phyloP scores from a whole-genome alignment of 2,113 vertebrate genomes.

The Cisticola juncidis region DNA sequence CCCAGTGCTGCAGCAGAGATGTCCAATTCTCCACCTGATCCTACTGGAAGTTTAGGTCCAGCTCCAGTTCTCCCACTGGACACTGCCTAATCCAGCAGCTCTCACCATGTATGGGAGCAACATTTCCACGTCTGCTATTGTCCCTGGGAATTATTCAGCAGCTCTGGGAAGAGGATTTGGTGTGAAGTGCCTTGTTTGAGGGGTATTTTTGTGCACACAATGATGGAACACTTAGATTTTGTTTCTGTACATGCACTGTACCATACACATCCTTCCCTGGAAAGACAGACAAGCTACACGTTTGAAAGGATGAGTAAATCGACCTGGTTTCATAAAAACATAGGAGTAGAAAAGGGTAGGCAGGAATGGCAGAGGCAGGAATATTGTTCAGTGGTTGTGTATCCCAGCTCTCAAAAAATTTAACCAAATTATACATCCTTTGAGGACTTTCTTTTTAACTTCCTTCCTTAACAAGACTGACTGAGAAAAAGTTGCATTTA shows the following conservation, averaged over 20 bases:
- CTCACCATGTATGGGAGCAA: background rate
- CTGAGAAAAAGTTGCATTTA: background rate
- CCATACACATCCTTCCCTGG: background rate
- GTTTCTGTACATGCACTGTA: background rate
- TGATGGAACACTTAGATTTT: background rate
- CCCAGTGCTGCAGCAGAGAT: background rate
- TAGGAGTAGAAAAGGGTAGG: background rate
- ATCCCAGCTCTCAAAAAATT: background rate
- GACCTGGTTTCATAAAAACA: background rate
- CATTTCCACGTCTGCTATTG: rapidly evolving
- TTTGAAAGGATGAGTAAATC: background rate
- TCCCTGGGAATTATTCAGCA: background rate
- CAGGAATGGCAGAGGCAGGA: background rate
- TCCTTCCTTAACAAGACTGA: background rate
- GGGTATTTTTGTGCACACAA: background rate
- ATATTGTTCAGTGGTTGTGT: background rate
- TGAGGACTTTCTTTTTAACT: background rate
- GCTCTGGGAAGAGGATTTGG: background rate
- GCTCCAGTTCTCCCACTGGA: background rate
- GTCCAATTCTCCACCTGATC: background rate
- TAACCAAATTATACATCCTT: background rate
- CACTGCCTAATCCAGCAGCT: background rate
- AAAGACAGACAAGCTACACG: background rate
- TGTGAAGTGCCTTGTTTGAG: background rate
- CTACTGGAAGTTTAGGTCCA: background rate